Evolutionary conservation across 2,888 invertebrate genomes (phyloP), one percentile per base, ranked within the genome.

Genomic region (Mellilla xanthometata): DNA sequence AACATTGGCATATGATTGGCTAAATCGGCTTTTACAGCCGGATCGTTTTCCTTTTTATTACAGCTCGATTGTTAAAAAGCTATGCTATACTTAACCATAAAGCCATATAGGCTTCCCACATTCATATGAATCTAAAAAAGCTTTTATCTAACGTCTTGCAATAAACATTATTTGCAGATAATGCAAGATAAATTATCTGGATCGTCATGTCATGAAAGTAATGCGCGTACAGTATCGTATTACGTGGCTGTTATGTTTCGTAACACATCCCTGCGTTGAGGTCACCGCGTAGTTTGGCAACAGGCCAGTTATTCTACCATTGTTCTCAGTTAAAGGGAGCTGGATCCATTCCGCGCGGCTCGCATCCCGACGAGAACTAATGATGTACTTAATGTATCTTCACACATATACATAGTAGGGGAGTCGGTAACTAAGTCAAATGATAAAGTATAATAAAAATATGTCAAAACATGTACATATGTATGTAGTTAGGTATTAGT

Each of bases 271-370:
- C 22, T 23, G 31, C 23, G 31, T n/a, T 36, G 42, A 39, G 49
- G 38, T 39, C 49, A 39, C 29, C 39, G 34, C 23, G 51, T 53
- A 41, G 54, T 57, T 65, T 63, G 66, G 66, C 67, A 49, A 29
- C 27, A 40, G 13, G 52, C 66, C 67, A 64, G 29, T 39, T 22
- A 29, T 15, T 32, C 10, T 13, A 8, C 49, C 39, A 57, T 63
- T 59, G 62, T 60, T 34, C 29, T 41, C 40, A 39, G 41, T 54
- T 35, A 34, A 47, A 36, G 29, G 36, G 19, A 33, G 32, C 27
- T 31, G 36, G 33, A 41, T 48, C 38, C 26, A 40, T 46, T 36
- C 23, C 39, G 23, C 27, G 12, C 19, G 22, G 22, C 12, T 23
- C 15, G 22, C 40, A 36, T 31, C 35, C 22, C 31, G 40, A 35